Conservation (phyloP, 2,797 vertebrate genomes). For the Phylloscopus collybita region DNA sequence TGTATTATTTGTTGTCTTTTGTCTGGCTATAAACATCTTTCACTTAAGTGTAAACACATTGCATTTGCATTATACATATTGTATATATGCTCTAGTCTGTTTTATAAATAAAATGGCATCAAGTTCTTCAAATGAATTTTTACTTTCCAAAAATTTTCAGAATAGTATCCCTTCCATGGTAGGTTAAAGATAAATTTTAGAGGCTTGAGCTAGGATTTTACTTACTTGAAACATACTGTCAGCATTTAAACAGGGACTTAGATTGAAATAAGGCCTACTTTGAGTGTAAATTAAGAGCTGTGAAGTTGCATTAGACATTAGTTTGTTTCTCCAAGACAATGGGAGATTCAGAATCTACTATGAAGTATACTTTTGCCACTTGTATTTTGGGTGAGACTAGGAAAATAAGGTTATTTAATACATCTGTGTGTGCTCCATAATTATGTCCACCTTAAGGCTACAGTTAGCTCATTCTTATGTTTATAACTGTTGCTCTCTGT, state of each 20-base stretch:
- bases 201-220: neutral
- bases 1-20: neutral
- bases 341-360: neutral
- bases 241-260: neutral
- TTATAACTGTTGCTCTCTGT: neutral
- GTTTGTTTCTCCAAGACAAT: neutral
- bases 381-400: neutral
- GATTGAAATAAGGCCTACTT: no score
- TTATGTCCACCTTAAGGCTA: neutral
- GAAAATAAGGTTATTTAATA: neutral
- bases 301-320: neutral
- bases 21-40: neutral
- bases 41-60: neutral
- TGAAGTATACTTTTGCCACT: neutral
- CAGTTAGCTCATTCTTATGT: neutral
- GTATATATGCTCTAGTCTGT: neutral
- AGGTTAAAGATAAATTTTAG: neutral
- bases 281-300: neutral
- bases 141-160: neutral
- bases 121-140: neutral
- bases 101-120: neutral
- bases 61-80: fast-evolving
- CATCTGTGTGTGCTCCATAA: neutral
- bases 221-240: neutral
- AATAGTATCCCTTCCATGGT: fast-evolving